Base-by-base conservation (phyloP, 2,888 invertebrate species). In the Aphidoletes aphidimyza region DNA sequence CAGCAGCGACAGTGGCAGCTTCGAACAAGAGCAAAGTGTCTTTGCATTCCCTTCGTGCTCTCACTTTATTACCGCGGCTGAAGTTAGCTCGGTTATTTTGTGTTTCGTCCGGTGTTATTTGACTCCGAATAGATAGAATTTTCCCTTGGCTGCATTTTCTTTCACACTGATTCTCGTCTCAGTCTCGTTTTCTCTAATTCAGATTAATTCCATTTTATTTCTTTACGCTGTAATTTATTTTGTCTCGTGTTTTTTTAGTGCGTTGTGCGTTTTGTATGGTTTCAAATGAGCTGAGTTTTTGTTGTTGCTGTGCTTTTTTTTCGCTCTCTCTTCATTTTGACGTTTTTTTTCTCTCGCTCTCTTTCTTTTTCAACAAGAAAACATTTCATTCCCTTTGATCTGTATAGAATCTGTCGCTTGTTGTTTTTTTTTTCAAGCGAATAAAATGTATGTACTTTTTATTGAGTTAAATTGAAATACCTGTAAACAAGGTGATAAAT, bases 401-500 rank as follows among this genome's bases (percentile, higher is more conserved):
- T 2, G 30, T 69, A 30, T 69, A 30, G 34, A 69, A 69, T 69
- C n/a, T n/a, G n/a, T n/a, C n/a, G n/a, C n/a, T n/a, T n/a, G n/a
- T n/a, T n/a, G n/a, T n/a, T n/a, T n/a, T n/a, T n/a, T n/a, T n/a
- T n/a, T 69, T 69, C 14, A 30, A 69, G 69, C 69, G 69, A 69
- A 69, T 69, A 69, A 69, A 54, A 54, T 14, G 14, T 30, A 69
- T 30, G 34, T 69, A 69, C 69, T 69, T 69, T 69, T 69, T 69
- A 69, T 69, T 30, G 34, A 69, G 69, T 69, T 69, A 30, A 69
- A 69, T 69, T 69, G 69, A 69, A 69, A 69, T 69, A 30, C 69
- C 69, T 69, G 69, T 69, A 69, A 69, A 69, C 69, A 69, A 69
- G 69, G 69, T 69, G 69, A 69, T 69, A 69, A 69, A 69, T 69